Percentiles rank a stretch among this genome's conserved stretches.
Evolutionary conservation across 1,140 invertebrate species (phyloP).

Genomic region (Oreohelix idahoensis): DNA sequence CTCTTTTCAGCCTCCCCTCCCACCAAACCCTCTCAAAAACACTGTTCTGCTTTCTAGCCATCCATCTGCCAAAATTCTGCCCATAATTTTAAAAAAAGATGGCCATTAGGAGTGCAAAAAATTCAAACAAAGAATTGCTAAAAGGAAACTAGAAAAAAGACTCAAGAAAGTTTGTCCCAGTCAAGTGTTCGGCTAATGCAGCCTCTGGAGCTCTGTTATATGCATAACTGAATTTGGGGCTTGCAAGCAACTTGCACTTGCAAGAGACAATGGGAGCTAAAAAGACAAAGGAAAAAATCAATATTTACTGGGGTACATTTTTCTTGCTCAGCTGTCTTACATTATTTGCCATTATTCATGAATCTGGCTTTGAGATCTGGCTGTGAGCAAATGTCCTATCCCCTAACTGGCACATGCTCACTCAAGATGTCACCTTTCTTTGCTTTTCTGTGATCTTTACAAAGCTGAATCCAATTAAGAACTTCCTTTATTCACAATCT

Average conservation of each 20-base stretch:
- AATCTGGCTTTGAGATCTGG: constrained; percentile 41
- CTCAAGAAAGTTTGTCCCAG: constrained; percentile 1
- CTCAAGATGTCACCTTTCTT: constrained; percentile 35
- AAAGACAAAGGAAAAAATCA: constrained; percentile 67
- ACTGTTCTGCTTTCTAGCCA: background rate
- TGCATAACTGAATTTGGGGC: constrained; percentile 54
- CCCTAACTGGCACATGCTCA: constrained; percentile 28
- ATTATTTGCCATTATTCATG: constrained; percentile 53
- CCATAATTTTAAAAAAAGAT: constrained; percentile 6
- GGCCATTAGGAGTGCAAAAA: constrained; percentile 10
- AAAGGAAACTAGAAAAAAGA: constrained; percentile 18
- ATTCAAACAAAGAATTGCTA: constrained; percentile 10
- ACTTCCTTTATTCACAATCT: constrained; percentile 53
- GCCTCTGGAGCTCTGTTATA: constrained; percentile 33
- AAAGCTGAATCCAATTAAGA: constrained; percentile 59
- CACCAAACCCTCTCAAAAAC: background rate
- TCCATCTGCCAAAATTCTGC: constrained; percentile 19
- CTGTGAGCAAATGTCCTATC: constrained; percentile 48
- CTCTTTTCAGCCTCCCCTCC: background rate
- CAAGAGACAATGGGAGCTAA: constrained; percentile 56
- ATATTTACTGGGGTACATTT: constrained; percentile 54
- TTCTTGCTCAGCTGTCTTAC: constrained; percentile 59
- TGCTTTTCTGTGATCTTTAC: constrained; percentile 44
- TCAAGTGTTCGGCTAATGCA: background rate
- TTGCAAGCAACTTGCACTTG: constrained; percentile 61